Evolutionary conservation across 2,113 vertebrate genomes (phyloP), one percentile per base, ranked within the genome.

Genomic region (Glareola pratincola): DNA sequence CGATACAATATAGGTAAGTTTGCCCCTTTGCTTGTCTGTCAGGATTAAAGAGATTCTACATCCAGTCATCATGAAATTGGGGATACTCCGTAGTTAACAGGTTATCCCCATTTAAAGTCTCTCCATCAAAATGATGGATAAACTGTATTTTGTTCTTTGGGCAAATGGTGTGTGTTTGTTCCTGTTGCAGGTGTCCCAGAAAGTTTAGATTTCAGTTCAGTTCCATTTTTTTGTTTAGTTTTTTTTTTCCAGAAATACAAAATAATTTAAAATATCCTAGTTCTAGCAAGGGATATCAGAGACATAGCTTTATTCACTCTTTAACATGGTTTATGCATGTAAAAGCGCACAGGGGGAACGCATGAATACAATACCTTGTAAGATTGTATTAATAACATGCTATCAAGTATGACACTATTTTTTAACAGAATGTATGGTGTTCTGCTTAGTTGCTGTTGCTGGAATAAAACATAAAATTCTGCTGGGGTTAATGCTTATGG

Each of bases 1-100:
- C 97, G 97, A 39, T 99, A 99, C 97, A 96, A 73, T 29, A 96
- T 98, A 10, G 98, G 99, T 99, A 97, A 98, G 98, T 50, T 43
- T 85, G n/a, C 27, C 36, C 29, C 48, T 92, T 57, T n/a, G 2
- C 43, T 8, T 50, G 7, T 3, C 0, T 3, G 32, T 9, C 67
- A 56, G 74, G 7, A 26, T 37, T 37, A 29, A 48, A 48, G 41
- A 51, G 8, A 23, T 78, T 27, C 48, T 60, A 2, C 43, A 36
- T 12, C 50, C 74, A 48, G 22, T 2, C n/a, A 17, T 19, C 23
- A 0, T 14, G 29, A 56, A 47, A 88, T 0, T 29, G 3, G n/a
- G 45, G 10, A 22, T 45, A 12, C 57, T n/a, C 16, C 1, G 3
- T 20, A 43, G 27, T 56, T 50, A 27, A 36, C 63, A 39, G 23